Conservation (phyloP, 2,888 invertebrate genomes). For the Aleiodes leptofemur region DNA sequence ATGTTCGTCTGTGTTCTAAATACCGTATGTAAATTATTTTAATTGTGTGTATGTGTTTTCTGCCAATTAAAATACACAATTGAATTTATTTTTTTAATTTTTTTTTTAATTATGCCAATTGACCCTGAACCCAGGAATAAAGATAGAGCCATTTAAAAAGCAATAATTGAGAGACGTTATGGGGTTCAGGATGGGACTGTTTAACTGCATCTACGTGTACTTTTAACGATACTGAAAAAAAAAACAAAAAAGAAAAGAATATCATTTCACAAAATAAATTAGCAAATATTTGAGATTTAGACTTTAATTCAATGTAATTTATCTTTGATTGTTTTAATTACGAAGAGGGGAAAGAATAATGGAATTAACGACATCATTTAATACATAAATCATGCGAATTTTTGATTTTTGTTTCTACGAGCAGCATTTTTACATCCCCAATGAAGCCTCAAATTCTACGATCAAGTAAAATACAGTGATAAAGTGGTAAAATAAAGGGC, state of each 20-base stretch:
- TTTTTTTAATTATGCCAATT: slow-evolving; percentile 11
- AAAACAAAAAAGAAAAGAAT: slow-evolving; percentile 9
- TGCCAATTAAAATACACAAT: slow-evolving; percentile 15
- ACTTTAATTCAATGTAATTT: too few species aligned
- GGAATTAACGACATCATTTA: too few species aligned
- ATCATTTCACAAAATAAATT: slow-evolving; percentile 1
- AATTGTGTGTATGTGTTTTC: not conserved
- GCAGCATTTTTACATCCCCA: too few species aligned
- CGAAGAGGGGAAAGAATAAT: too few species aligned
- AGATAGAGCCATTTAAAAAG: slow-evolving; percentile 25
- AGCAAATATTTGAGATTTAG: not conserved
- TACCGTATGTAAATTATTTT: slow-evolving; percentile 12
- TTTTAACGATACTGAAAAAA: slow-evolving; percentile 18
- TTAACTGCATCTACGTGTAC: slow-evolving; percentile 31
- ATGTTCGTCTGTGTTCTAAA: slow-evolving; percentile 23
- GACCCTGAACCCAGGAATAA: slow-evolving; percentile 16
- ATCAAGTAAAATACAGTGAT: too few species aligned
- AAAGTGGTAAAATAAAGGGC: too few species aligned
- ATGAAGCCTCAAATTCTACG: too few species aligned
- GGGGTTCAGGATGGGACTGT: slow-evolving; percentile 21
- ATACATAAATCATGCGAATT: too few species aligned
- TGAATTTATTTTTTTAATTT: slow-evolving; percentile 10
- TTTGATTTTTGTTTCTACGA: too few species aligned
- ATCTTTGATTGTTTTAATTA: too few species aligned
- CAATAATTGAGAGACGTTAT: slow-evolving; percentile 25